Percentiles rank a stretch among this genome's conserved stretches.
Evolutionary conservation across 1,140 invertebrate genomes (phyloP).

Genomic region (Penaeus japonicus): DNA sequence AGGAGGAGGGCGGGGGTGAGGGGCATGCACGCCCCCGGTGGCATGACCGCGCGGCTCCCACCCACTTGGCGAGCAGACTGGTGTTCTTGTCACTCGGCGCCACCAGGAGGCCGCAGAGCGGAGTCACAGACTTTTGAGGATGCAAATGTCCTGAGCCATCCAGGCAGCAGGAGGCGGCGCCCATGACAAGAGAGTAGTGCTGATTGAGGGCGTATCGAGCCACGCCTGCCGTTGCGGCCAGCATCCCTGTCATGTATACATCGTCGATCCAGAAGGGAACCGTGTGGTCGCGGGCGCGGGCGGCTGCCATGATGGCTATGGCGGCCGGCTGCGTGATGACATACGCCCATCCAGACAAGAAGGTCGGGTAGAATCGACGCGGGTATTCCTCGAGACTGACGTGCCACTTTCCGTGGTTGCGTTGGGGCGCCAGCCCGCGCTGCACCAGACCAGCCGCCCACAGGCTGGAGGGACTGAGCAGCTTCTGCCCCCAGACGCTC

Average conservation of each 20-base stretch:
- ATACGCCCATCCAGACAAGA: conserved; percentile 85
- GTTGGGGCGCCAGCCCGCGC: conserved; percentile 15
- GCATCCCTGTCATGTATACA: conserved; percentile 78
- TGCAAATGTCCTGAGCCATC: neutral
- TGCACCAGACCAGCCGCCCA: conserved; percentile 39
- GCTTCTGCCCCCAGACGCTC: neutral
- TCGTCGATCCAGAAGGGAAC: conserved; percentile 89
- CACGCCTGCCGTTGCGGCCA: conserved; percentile 64
- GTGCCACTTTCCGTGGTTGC: conserved; percentile 18
- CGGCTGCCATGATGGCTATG: conserved; percentile 65
- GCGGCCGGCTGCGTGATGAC: conserved; percentile 72
- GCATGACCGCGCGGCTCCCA: neutral
- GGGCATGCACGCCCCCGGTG: conserved; percentile 3
- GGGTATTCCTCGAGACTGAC: conserved; percentile 70
- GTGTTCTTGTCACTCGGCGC: conserved; percentile 33
- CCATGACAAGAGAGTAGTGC: conserved; percentile 9
- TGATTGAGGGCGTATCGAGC: conserved; percentile 34
- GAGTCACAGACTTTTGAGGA: neutral
- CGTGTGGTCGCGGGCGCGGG: conserved; percentile 58
- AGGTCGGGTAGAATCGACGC: conserved; percentile 73
- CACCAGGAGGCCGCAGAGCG: conserved; percentile 28
- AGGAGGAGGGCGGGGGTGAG: neutral
- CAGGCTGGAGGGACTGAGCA: too few species aligned
- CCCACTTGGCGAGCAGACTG: conserved; percentile 2
- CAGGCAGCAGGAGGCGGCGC: conserved; percentile 20